Evolutionary conservation across 2,797 vertebrate genomes (phyloP).

Genomic region (Pantherophis vulpinus): DNA sequence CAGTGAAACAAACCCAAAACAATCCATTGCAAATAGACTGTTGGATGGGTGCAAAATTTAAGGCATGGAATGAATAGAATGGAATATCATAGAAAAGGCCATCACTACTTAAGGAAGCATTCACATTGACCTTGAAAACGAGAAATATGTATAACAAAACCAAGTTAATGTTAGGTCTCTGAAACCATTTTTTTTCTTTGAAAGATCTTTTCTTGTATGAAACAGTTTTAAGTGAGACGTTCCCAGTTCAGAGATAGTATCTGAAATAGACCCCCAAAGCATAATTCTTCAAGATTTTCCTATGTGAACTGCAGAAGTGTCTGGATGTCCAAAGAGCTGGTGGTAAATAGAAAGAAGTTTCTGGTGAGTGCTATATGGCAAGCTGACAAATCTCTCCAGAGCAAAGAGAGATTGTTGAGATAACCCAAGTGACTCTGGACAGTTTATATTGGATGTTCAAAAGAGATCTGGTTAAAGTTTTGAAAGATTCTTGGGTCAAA

Average conservation of each 20-base stretch:
- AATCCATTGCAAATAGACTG: not conserved
- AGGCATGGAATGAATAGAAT: not conserved
- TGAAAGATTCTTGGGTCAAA: too few species aligned
- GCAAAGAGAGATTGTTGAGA: too few species aligned
- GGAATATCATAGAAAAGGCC: not conserved
- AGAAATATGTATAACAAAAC: not conserved
- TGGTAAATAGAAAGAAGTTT: not conserved
- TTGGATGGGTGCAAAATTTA: not conserved
- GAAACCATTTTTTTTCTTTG: not conserved
- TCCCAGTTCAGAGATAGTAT: not conserved
- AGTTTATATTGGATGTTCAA: too few species aligned
- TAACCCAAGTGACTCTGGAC: too few species aligned
- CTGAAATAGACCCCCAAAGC: not conserved
- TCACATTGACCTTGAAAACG: not conserved
- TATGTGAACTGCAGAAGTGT: not conserved
- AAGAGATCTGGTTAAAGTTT: too few species aligned
- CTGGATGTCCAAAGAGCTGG: not conserved
- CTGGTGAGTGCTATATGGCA: too few species aligned
- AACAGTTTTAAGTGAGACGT: not conserved
- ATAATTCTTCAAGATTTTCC: not conserved
- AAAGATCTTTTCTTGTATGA: not conserved
- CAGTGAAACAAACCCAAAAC: too few species aligned
- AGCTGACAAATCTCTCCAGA: too few species aligned
- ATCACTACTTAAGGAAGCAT: not conserved
- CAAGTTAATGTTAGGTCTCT: not conserved